A percentile compares a stretch with the other conserved stretches of the same genome.
phyloP scores from a whole-genome alignment of 2,888 invertebrate genomes.

The Arenicola marina region DNA sequence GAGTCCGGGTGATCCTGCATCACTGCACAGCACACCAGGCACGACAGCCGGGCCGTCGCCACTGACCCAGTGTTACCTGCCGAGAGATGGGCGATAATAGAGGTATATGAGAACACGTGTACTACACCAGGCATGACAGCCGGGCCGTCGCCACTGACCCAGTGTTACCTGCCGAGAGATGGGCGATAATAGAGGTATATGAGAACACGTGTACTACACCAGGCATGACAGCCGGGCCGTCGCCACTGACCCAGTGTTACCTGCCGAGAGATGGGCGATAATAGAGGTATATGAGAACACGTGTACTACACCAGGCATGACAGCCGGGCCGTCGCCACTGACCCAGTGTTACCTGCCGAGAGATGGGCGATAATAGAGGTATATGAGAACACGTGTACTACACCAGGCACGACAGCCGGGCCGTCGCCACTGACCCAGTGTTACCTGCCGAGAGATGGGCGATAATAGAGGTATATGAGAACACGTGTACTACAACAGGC shows the following conservation, averaged over 20 bases:
- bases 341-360: constrained; percentile 66
- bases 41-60: constrained; percentile 78
- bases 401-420: constrained; percentile 83
- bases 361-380: too few relatives aligned
- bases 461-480: too few relatives aligned
- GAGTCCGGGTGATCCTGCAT: constrained; percentile 77
- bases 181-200: too few relatives aligned
- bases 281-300: too few relatives aligned
- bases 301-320: constrained; percentile 90
- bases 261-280: constrained; percentile 61
- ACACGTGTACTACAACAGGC: too few relatives aligned
- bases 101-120: too few relatives aligned
- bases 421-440: constrained; percentile 71
- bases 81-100: too few relatives aligned
- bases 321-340: constrained; percentile 76
- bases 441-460: too few relatives aligned
- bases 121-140: constrained; percentile 85
- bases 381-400: too few relatives aligned
- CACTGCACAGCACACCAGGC: constrained; percentile 90
- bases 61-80: constrained; percentile 70
- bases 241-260: constrained; percentile 71
- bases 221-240: constrained; percentile 82
- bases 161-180: constrained; percentile 64
- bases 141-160: constrained; percentile 76
- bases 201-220: too few relatives aligned